phyloP scores from a whole-genome alignment of 2,888 invertebrate species.

The Boloria selene region DNA sequence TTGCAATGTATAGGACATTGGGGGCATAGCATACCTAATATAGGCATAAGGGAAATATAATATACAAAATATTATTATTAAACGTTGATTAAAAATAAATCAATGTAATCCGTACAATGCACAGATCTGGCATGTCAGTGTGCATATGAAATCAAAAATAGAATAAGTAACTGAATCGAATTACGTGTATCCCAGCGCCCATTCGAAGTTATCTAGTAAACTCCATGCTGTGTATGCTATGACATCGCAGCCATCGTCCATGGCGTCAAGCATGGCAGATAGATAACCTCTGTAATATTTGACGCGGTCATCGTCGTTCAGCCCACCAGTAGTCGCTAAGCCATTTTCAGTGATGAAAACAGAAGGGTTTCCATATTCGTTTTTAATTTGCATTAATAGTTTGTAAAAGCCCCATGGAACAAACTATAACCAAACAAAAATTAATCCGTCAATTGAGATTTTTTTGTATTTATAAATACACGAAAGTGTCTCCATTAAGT shows the following conservation, averaged over 20 bases:
- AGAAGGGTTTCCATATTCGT: constrained; percentile 73
- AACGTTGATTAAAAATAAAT: no score
- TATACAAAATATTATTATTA: no score
- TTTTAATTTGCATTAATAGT: constrained; percentile 71
- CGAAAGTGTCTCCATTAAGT: no score
- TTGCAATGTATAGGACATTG: no score
- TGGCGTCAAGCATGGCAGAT: constrained; percentile 63
- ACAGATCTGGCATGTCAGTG: no score
- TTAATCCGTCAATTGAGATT: constrained; percentile 31
- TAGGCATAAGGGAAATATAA: no score
- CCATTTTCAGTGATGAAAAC: constrained; percentile 84
- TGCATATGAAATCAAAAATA: no score
- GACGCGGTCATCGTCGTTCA: constrained; percentile 67
- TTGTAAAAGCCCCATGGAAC: constrained; percentile 82
- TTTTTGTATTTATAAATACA: no score
- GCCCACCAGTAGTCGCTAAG: constrained; percentile 47
- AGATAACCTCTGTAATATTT: constrained; percentile 62
- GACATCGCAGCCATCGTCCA: constrained; percentile 66
- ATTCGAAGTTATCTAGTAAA: constrained; percentile 84
- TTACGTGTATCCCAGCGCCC: constrained; percentile 79
- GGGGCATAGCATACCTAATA: no score
- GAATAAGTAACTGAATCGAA: constrained; percentile 38
- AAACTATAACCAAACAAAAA: constrained; percentile 50
- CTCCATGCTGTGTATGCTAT: constrained; percentile 82
- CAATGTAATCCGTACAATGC: no score